Evolutionary conservation across 2,113 vertebrate genomes (phyloP), one percentile per base, ranked within the genome.

Genomic region (Gnathonemus longibarbis): DNA sequence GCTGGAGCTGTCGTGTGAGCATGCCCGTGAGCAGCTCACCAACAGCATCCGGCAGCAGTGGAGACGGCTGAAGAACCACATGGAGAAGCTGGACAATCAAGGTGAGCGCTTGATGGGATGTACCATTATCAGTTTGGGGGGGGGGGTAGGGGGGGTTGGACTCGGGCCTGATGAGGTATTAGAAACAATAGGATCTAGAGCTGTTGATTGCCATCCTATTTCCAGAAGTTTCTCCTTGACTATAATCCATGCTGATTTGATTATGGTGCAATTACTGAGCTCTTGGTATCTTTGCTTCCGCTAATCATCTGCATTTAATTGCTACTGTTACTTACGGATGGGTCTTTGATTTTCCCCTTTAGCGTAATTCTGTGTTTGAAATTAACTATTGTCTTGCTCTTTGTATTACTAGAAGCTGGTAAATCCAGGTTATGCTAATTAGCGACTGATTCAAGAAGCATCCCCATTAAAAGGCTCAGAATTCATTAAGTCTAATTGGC

Each of bases 1-100:
- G 48, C 96, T 98, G 94, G 98, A 99, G 93, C 96, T 98, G 48
- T 97, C 97, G 1, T 99, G 98, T 94, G 98, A 98, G 89, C 96
- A 96, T 2, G 98, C 97, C 3, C 94, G 97, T 58, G 98, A 99
- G 58, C 97, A 99, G 91, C 97, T 99, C 83, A 97, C 97, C 84
- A 98, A 98, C 93, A 99, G 98, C 95, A 99, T 99, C 93, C 96
- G 98, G 2, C 98, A 97, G 89, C 98, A 99, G 91, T 99, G 98
- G 98, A 97, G 98, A 89, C 98, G 97, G 93, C 92, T 99, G 89
- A 99, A 97, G 94, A 98, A 93, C 92, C 98, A 99, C 0, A 96
- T 99, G 91, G 97, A 99, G 93, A 97, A 96, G 91, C 94, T 99
- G 56, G 98, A 98, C 94, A 97, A 95, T 92, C 97, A 98, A 96